These are phyloP conservation scores for Pteria penguin DNA, from an alignment of 2,888 invertebrate species.

Conservation along the genomic window DNA sequence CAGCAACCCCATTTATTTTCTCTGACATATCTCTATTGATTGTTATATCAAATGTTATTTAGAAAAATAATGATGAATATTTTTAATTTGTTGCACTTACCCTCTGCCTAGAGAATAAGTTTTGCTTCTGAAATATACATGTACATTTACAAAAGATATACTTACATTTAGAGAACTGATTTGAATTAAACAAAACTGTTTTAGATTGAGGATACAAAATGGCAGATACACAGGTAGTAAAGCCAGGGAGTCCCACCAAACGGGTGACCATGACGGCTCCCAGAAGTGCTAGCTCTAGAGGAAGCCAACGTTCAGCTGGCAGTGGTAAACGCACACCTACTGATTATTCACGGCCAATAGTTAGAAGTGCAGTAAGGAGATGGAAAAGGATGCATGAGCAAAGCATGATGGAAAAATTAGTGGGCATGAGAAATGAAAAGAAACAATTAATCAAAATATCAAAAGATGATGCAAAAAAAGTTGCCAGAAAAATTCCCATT, in stretches of 20 bases:
- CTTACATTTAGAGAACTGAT: too few relatives aligned
- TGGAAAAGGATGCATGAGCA: conserved; percentile 78
- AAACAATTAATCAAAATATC: conserved; percentile 68
- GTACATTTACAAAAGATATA: too few relatives aligned
- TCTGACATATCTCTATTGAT: too few relatives aligned
- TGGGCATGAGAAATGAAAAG: conserved; percentile 70
- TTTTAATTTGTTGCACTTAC: too few relatives aligned
- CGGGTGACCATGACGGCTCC: conserved; percentile 54
- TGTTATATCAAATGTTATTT: too few relatives aligned
- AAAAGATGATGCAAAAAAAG: conserved; percentile 70
- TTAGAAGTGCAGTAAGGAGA: conserved; percentile 70
- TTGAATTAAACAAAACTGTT: too few relatives aligned
- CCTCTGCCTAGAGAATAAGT: too few relatives aligned
- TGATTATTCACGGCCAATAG: conserved; percentile 65
- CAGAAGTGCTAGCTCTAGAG: conserved; percentile 34
- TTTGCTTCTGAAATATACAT: too few relatives aligned
- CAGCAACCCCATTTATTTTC: too few relatives aligned
- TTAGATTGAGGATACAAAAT: conserved; percentile 29
- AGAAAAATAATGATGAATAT: too few relatives aligned
- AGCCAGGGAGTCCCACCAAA: conserved; percentile 48
- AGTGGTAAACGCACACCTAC: conserved; percentile 51
- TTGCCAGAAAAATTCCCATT: conserved; percentile 77
- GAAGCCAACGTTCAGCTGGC: conserved; percentile 48
- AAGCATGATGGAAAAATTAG: conserved; percentile 75
- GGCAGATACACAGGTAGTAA: conserved; percentile 48